Conservation (phyloP, 2,888 invertebrate genomes). For the Hemaris fuciformis region DNA sequence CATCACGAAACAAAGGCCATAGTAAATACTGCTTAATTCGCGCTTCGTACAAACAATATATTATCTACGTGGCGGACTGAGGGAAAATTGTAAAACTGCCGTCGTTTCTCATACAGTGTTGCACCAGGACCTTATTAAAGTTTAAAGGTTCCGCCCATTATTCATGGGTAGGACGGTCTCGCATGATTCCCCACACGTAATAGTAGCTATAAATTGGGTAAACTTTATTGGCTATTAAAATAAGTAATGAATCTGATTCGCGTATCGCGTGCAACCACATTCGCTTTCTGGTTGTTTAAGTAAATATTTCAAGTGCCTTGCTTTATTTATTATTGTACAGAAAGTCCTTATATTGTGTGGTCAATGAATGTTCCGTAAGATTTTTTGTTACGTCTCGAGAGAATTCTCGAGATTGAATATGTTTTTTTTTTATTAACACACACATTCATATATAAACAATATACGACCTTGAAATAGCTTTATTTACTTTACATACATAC, state of each 20-base stretch:
- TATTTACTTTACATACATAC: too few relatives aligned
- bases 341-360: too few relatives aligned
- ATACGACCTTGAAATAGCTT: too few relatives aligned
- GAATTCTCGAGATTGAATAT: too few relatives aligned
- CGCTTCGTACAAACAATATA: conserved; percentile 35
- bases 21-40: conserved; percentile 34
- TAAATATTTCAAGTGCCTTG: neutral
- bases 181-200: conserved; percentile 71
- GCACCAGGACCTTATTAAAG: conserved; percentile 66
- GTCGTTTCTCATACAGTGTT: conserved; percentile 52
- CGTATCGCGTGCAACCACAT: conserved; percentile 22
- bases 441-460: too few relatives aligned
- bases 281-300: conserved; percentile 7
- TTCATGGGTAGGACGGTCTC: conserved; percentile 61
- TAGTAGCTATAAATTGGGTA: conserved; percentile 68
- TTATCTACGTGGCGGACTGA: conserved; percentile 37
- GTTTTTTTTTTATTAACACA: too few relatives aligned
- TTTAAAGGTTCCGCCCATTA: conserved; percentile 68
- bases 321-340: neutral
- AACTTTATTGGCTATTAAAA: conserved; percentile 78
- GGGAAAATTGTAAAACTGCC: conserved; percentile 58
- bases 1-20: neutral
- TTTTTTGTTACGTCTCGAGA: too few relatives aligned
- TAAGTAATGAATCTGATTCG: conserved; percentile 72
- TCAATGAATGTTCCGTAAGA: too few relatives aligned